Percentiles rank a stretch among this genome's conserved stretches.
These are phyloP conservation scores for Hemiscyllium ocellatum DNA, from an alignment of 2,113 vertebrate species.

Conservation along the genomic window DNA sequence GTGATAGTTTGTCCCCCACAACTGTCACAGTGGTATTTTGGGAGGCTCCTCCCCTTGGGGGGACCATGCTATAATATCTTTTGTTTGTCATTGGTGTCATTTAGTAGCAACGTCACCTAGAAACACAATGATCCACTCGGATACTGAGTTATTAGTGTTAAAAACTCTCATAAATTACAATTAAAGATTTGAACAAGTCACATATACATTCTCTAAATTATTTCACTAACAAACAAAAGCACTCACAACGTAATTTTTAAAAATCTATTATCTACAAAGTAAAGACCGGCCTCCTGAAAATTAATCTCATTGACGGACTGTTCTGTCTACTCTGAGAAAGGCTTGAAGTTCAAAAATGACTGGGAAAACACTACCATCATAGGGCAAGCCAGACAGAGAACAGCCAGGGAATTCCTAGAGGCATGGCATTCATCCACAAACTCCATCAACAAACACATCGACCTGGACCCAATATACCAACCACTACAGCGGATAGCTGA, in stretches of 20 bases:
- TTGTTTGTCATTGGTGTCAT: not conserved
- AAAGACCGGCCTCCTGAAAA: not conserved
- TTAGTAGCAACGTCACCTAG: not conserved
- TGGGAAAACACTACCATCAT: no score
- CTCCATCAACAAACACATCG: no score
- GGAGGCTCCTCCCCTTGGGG: no score
- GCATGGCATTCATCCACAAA: no score
- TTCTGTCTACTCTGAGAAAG: not conserved
- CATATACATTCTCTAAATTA: not conserved
- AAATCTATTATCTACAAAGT: not conserved
- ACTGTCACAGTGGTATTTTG: not conserved
- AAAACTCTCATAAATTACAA: not conserved
- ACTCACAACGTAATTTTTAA: not conserved
- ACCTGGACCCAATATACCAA: no score
- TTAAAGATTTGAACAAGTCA: not conserved
- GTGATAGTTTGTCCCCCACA: not conserved
- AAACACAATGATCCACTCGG: not conserved
- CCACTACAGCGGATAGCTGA: no score
- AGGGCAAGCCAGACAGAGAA: no score
- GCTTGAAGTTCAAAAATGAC: not conserved
- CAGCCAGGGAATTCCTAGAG: no score
- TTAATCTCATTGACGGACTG: no score
- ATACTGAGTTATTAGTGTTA: not conserved
- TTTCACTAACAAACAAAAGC: not conserved
- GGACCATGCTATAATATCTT: not conserved